phyloP scores from a whole-genome alignment of 2,113 vertebrate genomes.

The Chionis minor region DNA sequence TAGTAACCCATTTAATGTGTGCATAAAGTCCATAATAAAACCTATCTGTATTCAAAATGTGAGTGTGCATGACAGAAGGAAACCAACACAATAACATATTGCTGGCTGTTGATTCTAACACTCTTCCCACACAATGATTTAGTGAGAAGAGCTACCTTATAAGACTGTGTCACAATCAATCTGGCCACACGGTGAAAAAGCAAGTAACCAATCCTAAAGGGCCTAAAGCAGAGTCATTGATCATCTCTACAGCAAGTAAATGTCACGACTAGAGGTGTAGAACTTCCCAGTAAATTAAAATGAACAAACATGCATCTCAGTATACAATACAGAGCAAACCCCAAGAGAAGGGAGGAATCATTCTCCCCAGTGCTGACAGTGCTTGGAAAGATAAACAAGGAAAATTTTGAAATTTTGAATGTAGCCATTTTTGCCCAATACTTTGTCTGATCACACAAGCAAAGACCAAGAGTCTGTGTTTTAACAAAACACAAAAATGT shows the following conservation, averaged over 20 bases:
- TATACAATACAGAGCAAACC: neutral
- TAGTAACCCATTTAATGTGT: neutral
- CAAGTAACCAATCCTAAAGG: neutral
- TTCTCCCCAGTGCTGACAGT: neutral
- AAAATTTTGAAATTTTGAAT: neutral
- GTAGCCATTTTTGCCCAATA: neutral
- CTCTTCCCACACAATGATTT: neutral
- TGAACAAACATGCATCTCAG: neutral
- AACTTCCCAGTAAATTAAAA: neutral
- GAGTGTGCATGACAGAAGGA: neutral
- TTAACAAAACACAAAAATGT: neutral
- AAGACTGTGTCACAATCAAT: neutral
- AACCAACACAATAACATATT: neutral
- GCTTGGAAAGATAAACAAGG: neutral
- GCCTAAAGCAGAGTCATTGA: neutral
- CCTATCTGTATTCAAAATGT: neutral
- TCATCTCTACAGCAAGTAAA: neutral
- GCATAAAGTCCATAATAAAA: neutral
- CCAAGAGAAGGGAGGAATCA: neutral
- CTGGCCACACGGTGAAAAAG: neutral
- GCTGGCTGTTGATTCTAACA: constrained; percentile 37
- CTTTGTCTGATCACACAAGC: neutral
- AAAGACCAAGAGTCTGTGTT: neutral
- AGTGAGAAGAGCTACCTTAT: neutral
- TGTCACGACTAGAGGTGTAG: neutral